Conservation (phyloP, 2,888 invertebrate species). For the Amblyteles armatorius region DNA sequence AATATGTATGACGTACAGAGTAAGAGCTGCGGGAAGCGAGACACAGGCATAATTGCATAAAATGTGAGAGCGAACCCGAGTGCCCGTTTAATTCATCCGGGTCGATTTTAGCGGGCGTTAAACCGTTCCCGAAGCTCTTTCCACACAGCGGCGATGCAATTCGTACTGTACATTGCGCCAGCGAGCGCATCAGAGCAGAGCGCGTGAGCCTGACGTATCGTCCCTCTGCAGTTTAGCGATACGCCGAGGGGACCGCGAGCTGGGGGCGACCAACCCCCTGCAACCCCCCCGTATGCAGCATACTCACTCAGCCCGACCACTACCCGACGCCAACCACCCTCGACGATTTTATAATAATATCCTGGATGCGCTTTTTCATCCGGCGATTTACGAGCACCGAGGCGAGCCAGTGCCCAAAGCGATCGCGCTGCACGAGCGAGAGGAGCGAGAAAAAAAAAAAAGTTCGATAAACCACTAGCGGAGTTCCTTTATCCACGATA, state of each 20-base stretch:
- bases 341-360: constrained; percentile 76
- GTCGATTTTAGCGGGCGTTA: constrained; percentile 64
- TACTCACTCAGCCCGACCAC: constrained; percentile 36
- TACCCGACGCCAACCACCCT: constrained; percentile 44
- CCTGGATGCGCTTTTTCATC: constrained; percentile 71
- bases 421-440: constrained; percentile 13
- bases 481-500: constrained; percentile 73
- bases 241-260: constrained; percentile 43
- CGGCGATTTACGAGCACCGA: constrained; percentile 73
- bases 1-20: constrained; percentile 28
- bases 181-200: constrained; percentile 44
- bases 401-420: constrained; percentile 21
- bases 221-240: constrained; percentile 70
- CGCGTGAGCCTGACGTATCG: constrained; percentile 67
- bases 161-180: constrained; percentile 34
- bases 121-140: constrained; percentile 58
- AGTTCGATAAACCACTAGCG: constrained; percentile 75
- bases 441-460: constrained; percentile 24
- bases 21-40: constrained; percentile 7
- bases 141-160: constrained; percentile 37
- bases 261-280: constrained; percentile 7
- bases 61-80: constrained; percentile 57
- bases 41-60: constrained; percentile 51
- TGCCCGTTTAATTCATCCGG: constrained; percentile 60
- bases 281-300: constrained; percentile 7